Evolutionary conservation across 2,888 invertebrate species (phyloP), one percentile per base, ranked within the genome.

Genomic region (Eilema sororculum): DNA sequence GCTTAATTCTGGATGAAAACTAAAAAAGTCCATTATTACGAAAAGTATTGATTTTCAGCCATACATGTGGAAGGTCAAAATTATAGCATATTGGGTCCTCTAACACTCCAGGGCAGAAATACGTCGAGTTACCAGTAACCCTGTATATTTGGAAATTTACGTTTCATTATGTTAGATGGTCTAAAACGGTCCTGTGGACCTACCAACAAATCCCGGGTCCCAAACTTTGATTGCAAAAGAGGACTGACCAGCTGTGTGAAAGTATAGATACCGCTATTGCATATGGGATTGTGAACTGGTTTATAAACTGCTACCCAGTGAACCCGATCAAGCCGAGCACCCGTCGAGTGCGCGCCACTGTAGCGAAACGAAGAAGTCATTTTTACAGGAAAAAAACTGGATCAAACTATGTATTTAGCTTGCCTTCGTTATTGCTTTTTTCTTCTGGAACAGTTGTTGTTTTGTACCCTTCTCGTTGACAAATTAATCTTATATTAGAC

Each of bases 291-390:
- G 24, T 65, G 25, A n/a, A 33, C 10, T 24, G 3, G 10, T 25
- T 37, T 24, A 28, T 60, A 10, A 28, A 24, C 20, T 20, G 41
- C 30, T 59, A 13, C 28, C 46, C 46, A 46, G 59, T 59, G 28
- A 59, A 59, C 46, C 59, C 13, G 30, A 59, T 67, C 59, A 9
- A 59, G 12, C 3, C 20, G 28, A 64, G 28, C 28, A 28, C 12
- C 33, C 33, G 12, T 8, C 30, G 2, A 37, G 33, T 37, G 33
- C 33, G 56, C n/a, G 66, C 30, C 28, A 16, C 13, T 67, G 52
- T 33, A 67, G 67, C 52, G 52, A 61, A 61, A 61, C 61, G 22
- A 37, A 61, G 20, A 33, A 25, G 57, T 57, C 41, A 59, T 59
- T 37, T 37, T 37, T 37, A 37, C 52, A 52, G 8, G 3, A 8